A percentile compares a stretch with the other conserved stretches of the same genome.
Evolutionary conservation across 64 coral and sea anemone species (phyloP).

Genomic region (Astreopora myriophthalma): DNA sequence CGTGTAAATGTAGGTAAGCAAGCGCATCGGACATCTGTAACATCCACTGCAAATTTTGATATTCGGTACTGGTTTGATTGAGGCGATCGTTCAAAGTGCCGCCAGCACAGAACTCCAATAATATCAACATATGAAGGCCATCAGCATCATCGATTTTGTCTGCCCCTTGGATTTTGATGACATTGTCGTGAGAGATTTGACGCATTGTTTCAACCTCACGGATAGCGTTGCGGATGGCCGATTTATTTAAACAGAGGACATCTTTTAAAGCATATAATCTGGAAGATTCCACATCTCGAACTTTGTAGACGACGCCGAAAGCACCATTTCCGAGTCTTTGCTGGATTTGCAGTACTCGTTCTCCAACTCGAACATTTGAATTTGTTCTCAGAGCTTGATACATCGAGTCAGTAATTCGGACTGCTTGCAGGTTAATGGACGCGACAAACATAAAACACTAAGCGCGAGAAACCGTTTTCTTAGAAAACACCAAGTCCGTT

Average conservation of each 20-base stretch:
- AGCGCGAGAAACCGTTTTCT: no score
- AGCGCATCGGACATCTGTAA: slow-evolving; percentile 7
- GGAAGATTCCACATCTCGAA: neutral
- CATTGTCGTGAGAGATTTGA: neutral
- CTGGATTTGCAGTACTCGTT: neutral
- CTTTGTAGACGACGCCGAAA: neutral
- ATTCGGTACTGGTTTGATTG: neutral
- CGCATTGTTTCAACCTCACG: neutral
- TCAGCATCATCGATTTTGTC: neutral
- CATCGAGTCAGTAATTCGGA: no score
- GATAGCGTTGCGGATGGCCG: neutral
- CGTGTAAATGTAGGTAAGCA: neutral
- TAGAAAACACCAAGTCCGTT: no score
- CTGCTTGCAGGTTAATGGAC: no score
- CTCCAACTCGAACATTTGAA: neutral
- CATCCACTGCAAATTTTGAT: slow-evolving; percentile 5
- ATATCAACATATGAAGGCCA: neutral
- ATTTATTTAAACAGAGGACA: neutral
- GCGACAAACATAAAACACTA: no score
- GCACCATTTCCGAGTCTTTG: neutral
- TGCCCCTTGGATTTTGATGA: neutral
- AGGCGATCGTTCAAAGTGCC: slow-evolving; percentile 48
- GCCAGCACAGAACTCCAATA: slow-evolving; percentile 30
- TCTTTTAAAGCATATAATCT: slow-evolving; percentile 8
- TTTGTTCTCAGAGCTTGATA: no score